A percentile compares a stretch with the other conserved stretches of the same genome.
These are phyloP conservation scores for Deilephila porcellus DNA, from an alignment of 2,888 invertebrate species.

Conservation along the genomic window DNA sequence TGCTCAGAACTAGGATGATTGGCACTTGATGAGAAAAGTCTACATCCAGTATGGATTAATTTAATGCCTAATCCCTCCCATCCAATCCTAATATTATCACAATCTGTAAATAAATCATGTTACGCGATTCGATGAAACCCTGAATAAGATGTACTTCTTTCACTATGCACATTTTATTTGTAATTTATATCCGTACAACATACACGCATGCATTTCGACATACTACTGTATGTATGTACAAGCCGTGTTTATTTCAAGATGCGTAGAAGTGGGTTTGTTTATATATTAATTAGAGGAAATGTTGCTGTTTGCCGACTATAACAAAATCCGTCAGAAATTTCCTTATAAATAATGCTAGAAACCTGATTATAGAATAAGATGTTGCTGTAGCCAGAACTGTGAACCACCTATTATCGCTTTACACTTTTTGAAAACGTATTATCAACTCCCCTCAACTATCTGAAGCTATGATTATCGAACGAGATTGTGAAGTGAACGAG, in stretches of 20 bases:
- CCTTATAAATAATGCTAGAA: conserved; percentile 12
- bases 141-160: conserved; percentile 1
- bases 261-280: conserved; percentile 32
- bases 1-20: too few relatives aligned
- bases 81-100: neutral
- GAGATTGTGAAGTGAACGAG: too few relatives aligned
- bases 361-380: conserved; percentile 6
- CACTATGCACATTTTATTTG: conserved; percentile 28
- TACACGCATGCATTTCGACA: conserved; percentile 32
- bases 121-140: neutral
- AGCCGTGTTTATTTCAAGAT: conserved; percentile 31
- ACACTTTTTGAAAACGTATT: neutral
- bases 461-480: too few relatives aligned
- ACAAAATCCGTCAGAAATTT: conserved; percentile 15
- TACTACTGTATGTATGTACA: conserved; percentile 23
- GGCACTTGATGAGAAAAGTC: too few relatives aligned
- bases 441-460: too few relatives aligned
- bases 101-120: too few relatives aligned
- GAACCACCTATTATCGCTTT: neutral
- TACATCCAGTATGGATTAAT: too few relatives aligned
- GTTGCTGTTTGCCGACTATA: conserved; percentile 22
- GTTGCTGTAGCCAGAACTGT: neutral
- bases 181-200: conserved; percentile 35
- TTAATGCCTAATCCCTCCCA: too few relatives aligned
- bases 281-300: conserved; percentile 28